Conservation (phyloP, 1,140 invertebrate species). For the Parapsyche elsis region DNA sequence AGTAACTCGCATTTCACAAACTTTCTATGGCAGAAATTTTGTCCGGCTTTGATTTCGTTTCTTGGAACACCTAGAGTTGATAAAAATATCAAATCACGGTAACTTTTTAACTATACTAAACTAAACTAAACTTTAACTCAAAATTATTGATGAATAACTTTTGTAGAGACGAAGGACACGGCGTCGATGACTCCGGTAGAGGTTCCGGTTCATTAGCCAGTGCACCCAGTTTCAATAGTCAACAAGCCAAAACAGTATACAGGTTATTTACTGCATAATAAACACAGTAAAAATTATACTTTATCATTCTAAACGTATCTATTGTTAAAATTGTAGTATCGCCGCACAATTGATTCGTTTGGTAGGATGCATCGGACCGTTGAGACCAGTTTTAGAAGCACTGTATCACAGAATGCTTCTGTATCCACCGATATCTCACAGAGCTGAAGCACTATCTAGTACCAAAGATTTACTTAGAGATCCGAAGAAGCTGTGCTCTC, state of each 20-base stretch:
- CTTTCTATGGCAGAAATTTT: conserved; percentile 92
- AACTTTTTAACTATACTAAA: neutral
- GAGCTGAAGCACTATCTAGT: conserved; percentile 85
- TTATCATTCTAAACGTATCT: conserved; percentile 27
- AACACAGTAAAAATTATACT: neutral
- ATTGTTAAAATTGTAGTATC: conserved; percentile 72
- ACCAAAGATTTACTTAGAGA: conserved; percentile 78
- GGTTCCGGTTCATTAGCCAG: conserved; percentile 78
- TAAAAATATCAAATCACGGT: conserved; percentile 75
- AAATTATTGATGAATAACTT: conserved; percentile 19
- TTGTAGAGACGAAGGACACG: conserved; percentile 69
- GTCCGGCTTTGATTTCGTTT: conserved; percentile 87
- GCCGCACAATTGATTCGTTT: conserved; percentile 87
- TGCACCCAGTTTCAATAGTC: conserved; percentile 79
- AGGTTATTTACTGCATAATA: conserved; percentile 67
- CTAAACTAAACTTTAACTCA: conserved; percentile 15
- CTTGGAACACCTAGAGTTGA: conserved; percentile 78
- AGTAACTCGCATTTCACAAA: conserved; percentile 86
- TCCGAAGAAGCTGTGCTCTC: conserved; percentile 78
- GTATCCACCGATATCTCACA: conserved; percentile 84
- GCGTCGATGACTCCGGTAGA: conserved; percentile 71
- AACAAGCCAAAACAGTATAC: conserved; percentile 87
- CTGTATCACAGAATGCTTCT: conserved; percentile 92
- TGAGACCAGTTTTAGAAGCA: conserved; percentile 90
- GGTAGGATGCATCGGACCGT: conserved; percentile 83